phyloP scores from a whole-genome alignment of 2,113 vertebrate species.

The Lagenorhynchus albirostris region DNA sequence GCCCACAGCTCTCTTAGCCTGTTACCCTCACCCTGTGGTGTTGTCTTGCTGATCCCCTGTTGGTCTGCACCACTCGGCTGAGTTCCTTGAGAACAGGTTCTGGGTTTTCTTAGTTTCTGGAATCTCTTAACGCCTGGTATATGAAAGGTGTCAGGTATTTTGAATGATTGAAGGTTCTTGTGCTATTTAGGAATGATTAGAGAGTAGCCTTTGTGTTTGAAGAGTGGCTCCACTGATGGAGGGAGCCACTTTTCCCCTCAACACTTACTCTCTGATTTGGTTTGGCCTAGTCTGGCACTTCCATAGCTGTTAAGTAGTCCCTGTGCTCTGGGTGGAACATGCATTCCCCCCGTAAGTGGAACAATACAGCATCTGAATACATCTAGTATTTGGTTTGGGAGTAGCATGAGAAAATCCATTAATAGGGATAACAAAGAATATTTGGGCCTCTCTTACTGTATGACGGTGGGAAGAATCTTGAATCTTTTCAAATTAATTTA shows the following conservation, averaged over 20 bases:
- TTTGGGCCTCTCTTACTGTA: background rate
- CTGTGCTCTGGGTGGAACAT: background rate
- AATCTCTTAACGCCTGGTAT: background rate
- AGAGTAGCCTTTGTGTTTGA: background rate
- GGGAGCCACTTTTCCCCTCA: background rate
- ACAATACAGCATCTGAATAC: background rate
- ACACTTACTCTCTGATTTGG: background rate
- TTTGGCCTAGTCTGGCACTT: background rate
- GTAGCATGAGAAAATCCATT: background rate
- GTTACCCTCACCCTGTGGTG: background rate
- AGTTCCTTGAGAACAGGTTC: background rate
- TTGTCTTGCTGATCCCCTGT: background rate
- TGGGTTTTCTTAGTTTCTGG: background rate
- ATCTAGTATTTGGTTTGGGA: background rate
- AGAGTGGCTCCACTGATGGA: background rate
- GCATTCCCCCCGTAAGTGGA: background rate
- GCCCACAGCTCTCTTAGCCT: background rate
- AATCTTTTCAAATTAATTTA: conserved; percentile 16
- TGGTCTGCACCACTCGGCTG: background rate
- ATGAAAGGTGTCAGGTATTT: background rate
- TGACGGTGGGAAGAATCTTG: background rate
- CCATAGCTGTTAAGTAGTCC: background rate
- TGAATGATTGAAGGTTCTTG: background rate
- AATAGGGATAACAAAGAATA: background rate
- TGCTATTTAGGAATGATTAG: background rate